phyloP scores from a whole-genome alignment of 2,113 vertebrate genomes.

The Terrapene triunguis region DNA sequence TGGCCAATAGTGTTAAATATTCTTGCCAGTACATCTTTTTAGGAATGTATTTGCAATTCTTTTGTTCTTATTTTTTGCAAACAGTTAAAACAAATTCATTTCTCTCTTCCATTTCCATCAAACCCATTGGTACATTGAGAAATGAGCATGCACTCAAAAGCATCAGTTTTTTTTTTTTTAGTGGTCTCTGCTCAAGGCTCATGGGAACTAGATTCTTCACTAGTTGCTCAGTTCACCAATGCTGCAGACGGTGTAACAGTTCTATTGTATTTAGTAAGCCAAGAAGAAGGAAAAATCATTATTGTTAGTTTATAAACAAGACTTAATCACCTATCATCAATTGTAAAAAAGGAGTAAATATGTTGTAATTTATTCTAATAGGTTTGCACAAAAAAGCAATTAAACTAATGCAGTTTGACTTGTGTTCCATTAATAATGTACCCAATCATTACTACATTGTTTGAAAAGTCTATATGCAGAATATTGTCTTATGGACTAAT shows the following conservation, averaged over 20 bases:
- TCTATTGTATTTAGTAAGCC: background rate
- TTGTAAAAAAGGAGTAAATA: conserved; percentile 73
- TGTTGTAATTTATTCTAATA: conserved; percentile 74
- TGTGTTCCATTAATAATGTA: conserved; percentile 75
- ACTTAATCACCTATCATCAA: conserved; percentile 75
- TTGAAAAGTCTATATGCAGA: conserved; percentile 71
- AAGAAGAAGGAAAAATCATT: conserved; percentile 55
- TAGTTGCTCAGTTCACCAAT: background rate
- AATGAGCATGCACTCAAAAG: background rate
- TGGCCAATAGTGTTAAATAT: background rate
- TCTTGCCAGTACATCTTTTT: background rate
- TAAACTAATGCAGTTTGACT: conserved; percentile 75
- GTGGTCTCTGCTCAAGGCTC: background rate
- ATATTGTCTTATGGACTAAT: conserved; percentile 65
- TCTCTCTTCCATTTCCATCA: background rate
- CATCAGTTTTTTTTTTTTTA: background rate
- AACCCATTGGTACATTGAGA: background rate
- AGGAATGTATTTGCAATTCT: background rate
- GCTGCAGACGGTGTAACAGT: background rate
- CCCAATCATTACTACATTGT: conserved; percentile 71
- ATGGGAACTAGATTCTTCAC: background rate
- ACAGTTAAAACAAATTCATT: background rate
- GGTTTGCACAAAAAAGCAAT: conserved; percentile 71
- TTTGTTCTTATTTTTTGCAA: background rate
- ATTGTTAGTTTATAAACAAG: conserved; percentile 68